phyloP scores from a whole-genome alignment of 2,797 vertebrate genomes.

The Zalophus californianus region DNA sequence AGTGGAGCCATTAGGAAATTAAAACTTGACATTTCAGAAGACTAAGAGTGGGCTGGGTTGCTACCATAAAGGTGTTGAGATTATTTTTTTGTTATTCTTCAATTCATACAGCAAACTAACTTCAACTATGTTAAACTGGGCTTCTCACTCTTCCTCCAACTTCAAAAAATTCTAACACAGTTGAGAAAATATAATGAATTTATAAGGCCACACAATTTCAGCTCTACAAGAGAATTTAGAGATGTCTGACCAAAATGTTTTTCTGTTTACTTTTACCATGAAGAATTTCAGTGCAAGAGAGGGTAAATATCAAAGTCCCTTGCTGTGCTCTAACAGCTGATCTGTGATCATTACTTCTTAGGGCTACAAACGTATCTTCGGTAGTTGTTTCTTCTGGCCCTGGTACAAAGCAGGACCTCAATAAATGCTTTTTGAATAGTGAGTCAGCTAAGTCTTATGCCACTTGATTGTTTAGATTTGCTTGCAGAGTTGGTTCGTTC shows the following conservation, averaged over 20 bases:
- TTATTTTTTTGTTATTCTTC: neutral
- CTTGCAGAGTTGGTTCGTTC: constrained; percentile 30
- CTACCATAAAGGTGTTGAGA: neutral
- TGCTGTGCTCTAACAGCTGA: neutral
- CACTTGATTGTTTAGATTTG: constrained; percentile 27
- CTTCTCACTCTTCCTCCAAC: constrained; percentile 7
- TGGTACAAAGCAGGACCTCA: neutral
- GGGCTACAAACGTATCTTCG: neutral
- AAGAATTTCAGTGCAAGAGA: neutral
- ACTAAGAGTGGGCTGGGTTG: neutral
- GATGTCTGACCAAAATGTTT: constrained; percentile 1
- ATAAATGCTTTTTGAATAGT: neutral
- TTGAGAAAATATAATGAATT: constrained; percentile 28
- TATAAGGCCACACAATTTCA: neutral
- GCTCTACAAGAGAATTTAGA: neutral
- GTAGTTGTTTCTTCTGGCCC: neutral
- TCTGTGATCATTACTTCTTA: neutral
- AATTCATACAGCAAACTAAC: neutral
- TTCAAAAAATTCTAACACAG: constrained; percentile 26
- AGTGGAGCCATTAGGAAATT: neutral
- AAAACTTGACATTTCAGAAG: neutral
- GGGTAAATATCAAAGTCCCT: neutral
- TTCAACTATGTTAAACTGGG: constrained; percentile 1
- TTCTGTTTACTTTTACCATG: constrained; percentile 50
- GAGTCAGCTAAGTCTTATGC: neutral